Conservation (phyloP, 2,113 vertebrate species). For the Hassar affinis region DNA sequence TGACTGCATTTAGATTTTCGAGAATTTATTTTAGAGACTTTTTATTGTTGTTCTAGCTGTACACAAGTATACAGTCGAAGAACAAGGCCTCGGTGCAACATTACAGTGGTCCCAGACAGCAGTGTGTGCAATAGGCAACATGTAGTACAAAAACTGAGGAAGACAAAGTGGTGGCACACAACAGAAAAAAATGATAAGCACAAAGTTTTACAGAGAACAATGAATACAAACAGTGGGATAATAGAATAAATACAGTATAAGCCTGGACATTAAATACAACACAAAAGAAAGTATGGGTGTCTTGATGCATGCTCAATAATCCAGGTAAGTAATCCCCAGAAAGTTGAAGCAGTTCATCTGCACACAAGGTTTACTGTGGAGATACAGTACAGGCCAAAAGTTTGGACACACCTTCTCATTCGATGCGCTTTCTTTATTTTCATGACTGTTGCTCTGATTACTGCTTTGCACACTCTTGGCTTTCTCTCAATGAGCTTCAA, state of each 20-base stretch:
- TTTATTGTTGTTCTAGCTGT: background rate
- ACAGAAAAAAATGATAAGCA: background rate
- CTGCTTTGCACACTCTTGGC: no score
- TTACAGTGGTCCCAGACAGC: background rate
- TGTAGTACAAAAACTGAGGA: background rate
- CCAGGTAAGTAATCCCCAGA: no score
- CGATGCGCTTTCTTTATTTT: no score
- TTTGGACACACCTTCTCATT: no score
- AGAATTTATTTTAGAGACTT: background rate
- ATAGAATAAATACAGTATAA: constrained; percentile 4
- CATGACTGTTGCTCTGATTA: no score
- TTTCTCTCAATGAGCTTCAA: no score
- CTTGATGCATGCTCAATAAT: no score
- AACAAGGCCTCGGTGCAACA: background rate
- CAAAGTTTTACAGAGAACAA: background rate
- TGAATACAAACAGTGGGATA: background rate
- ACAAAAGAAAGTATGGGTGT: background rate
- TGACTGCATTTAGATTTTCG: background rate
- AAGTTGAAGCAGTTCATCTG: no score
- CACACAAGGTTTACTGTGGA: no score
- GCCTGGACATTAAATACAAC: background rate
- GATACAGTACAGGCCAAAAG: no score
- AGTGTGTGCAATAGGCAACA: background rate
- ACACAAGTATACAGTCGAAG: background rate
- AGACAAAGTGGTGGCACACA: background rate